Evolutionary conservation across 2,113 vertebrate genomes (phyloP), one percentile per base, ranked within the genome.

Genomic region (Semicossyphus pulcher): DNA sequence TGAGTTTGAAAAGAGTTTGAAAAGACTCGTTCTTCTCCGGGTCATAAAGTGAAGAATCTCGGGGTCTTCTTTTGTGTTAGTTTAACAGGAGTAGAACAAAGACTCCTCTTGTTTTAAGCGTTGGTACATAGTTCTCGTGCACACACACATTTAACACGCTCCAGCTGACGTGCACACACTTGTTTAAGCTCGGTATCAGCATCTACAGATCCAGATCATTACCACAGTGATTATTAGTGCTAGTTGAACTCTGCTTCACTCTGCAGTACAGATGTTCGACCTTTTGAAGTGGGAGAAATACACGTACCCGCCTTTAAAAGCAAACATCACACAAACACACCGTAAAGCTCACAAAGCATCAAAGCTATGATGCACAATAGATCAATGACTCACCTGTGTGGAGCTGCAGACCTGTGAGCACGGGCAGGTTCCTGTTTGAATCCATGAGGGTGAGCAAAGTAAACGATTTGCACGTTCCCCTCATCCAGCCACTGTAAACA

Each of bases 1-100:
- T 56, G 34, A 26, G 56, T 31, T 45, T 48, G 59, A 66, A 76
- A 80, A 69, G n/a, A 8, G 4, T 74, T 36, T 82, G 51, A 83
- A 83, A 78, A 59, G 69, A 57, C 25, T 51, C 75, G 48, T 83
- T 83, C 18, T 72, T 63, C 75, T 36, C n/a, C 7, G 16, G 65
- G 82, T 86, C 86, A 72, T 83, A 69, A 85, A 88, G 49, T 75
- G 48, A 79, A 60, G 79, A 78, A 80, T 86, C 71, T 64, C 1
- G 10, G 63, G 47, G 73, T 71, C 61, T 18, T 73, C 78, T 44
- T 82, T 62, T 86, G 75, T 86, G 59, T 53, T 56, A 39, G 75
- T 77, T 64, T 57, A 72, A 78, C 44, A 58, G 32, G 29, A 56
- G 34, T 10, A 4, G n/a, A 53, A 83, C 76, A 81, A 39, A 73